Percentiles rank a stretch among this genome's conserved stretches.
These are phyloP conservation scores for Actinernus sp. DNA, from an alignment of 92 coral and sea anemone species.

Conservation along the genomic window DNA sequence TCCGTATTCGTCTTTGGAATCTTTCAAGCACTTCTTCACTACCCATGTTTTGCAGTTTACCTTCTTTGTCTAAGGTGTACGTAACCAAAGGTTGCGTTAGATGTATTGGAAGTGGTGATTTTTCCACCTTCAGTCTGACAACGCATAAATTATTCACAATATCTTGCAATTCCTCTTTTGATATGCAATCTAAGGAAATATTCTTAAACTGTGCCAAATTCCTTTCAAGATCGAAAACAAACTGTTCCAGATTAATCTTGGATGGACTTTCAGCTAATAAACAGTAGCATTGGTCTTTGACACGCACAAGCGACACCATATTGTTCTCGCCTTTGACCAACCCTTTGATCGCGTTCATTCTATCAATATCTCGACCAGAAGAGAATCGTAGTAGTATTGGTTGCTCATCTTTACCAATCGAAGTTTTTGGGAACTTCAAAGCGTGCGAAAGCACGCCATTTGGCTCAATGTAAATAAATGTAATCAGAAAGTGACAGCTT, in stretches of 20 bases:
- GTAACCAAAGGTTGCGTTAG: constrained; percentile 22
- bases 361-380: not conserved
- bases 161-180: constrained; percentile 15
- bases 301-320: constrained; percentile 10
- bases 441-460: constrained; percentile 16
- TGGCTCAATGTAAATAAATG: constrained; percentile 40
- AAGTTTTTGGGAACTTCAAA: constrained; percentile 58
- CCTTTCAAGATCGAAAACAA: constrained; percentile 34
- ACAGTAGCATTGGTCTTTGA: constrained; percentile 34
- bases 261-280: constrained; percentile 19
- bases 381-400: constrained; percentile 6
- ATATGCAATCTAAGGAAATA: constrained; percentile 12
- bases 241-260: constrained; percentile 36
- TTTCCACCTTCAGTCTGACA: constrained; percentile 2
- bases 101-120: constrained; percentile 60
- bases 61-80: not conserved
- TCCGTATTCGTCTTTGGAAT: constrained; percentile 2
- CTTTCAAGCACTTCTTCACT: constrained; percentile 23
- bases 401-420: not conserved
- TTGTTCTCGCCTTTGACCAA: constrained; percentile 1
- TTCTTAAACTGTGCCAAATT: constrained; percentile 20
- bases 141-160: constrained; percentile 2
- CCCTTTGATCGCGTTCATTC: not conserved
- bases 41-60: constrained; percentile 8
- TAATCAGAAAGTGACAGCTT: constrained; percentile 54